Conservation (phyloP, 2,888 invertebrate species). For the Pristionchus entomophagus region DNA sequence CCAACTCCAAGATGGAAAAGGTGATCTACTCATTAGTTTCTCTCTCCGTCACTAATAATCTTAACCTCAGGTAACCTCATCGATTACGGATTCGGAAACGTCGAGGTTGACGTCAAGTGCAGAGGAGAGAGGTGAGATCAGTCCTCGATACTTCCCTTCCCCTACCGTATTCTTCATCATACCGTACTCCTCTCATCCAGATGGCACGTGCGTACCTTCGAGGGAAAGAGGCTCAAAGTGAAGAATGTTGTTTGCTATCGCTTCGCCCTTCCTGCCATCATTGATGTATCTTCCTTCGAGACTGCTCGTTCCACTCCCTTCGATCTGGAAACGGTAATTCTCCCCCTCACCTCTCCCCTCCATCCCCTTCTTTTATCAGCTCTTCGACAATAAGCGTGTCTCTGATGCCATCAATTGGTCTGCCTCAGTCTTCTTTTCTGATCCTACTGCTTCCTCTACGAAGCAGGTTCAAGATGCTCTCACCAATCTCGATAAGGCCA, state of each 20-base stretch:
- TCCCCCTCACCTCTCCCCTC: neutral
- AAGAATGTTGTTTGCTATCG: slow-evolving; percentile 20
- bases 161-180: neutral
- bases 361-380: neutral
- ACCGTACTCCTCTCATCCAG: neutral
- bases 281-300: neutral
- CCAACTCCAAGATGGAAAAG: neutral
- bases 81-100: neutral
- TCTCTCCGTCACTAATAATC: no score
- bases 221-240: neutral
- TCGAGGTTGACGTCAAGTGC: slow-evolving; percentile 1
- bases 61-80: neutral
- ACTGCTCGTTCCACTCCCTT: neutral
- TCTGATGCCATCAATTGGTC: slow-evolving; percentile 23
- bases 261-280: slow-evolving; percentile 2
- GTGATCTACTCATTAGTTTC: neutral
- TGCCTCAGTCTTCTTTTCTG: neutral
- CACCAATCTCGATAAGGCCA: neutral
- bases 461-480: neutral
- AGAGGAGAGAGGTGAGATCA: neutral
- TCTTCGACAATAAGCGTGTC: neutral
- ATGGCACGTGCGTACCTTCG: neutral
- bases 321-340: neutral
- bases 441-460: neutral
- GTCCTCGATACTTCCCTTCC: neutral